Percentiles rank a stretch among this genome's conserved stretches.
Conservation (phyloP, 2,113 vertebrate genomes). For the Montifringilla adamsi region DNA sequence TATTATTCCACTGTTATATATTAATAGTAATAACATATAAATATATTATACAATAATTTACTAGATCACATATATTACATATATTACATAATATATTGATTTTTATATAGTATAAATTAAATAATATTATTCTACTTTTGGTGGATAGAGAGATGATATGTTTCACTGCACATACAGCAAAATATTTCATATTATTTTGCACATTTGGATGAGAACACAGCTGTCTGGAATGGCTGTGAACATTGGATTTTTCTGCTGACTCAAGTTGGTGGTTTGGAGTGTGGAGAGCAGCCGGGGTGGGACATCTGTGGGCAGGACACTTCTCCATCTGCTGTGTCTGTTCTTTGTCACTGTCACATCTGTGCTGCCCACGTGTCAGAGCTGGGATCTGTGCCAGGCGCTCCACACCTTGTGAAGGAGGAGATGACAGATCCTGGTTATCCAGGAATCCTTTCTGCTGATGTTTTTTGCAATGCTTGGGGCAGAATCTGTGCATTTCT, state of each 20-base stretch:
- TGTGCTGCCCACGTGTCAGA: not conserved
- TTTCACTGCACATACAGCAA: not conserved
- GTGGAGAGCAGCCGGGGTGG: not conserved
- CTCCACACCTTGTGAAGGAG: not conserved
- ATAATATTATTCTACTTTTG: not conserved
- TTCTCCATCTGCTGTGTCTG: not conserved
- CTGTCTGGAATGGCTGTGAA: not conserved
- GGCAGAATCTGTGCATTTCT: fast-evolving
- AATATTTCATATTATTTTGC: not conserved
- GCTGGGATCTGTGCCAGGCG: not conserved
- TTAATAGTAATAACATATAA: not conserved
- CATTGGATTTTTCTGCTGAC: not conserved
- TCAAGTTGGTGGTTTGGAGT: not conserved
- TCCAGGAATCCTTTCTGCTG: not conserved
- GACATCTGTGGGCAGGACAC: not conserved
- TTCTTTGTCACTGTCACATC: not conserved
- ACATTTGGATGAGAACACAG: not conserved
- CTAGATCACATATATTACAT: too few relatives aligned
- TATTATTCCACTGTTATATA: not conserved
- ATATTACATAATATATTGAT: not conserved
- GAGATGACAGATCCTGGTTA: not conserved
- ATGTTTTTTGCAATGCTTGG: not conserved
- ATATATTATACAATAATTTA: not conserved
- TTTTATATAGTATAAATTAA: not conserved
- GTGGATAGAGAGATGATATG: too few relatives aligned